These are phyloP conservation scores for Pachymerium ferrugineum DNA, from an alignment of 2,888 invertebrate genomes.

Conservation along the genomic window DNA sequence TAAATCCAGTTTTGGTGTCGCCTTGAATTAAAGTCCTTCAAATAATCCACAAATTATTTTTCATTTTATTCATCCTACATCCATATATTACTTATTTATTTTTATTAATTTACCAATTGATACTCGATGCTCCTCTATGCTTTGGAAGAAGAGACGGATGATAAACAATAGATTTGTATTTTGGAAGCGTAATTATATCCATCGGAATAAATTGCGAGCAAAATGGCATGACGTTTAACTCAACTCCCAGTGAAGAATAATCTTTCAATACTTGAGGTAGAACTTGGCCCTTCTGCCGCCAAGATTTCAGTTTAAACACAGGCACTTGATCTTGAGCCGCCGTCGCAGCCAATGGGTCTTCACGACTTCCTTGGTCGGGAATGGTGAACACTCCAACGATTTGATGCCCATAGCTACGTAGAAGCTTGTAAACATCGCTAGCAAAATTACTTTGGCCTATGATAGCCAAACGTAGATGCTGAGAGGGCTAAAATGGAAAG, in stretches of 20 bases:
- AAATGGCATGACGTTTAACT: constrained; percentile 89
- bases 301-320: constrained; percentile 84
- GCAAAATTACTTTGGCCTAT: constrained; percentile 96
- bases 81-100: no score
- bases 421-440: constrained; percentile 81
- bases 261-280: constrained; percentile 76
- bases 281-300: constrained; percentile 76
- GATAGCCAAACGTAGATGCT: constrained; percentile 60
- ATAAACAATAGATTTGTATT: constrained; percentile 83
- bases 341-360: constrained; percentile 80
- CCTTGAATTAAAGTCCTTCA: constrained; percentile 88
- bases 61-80: no score
- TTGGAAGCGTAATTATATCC: constrained; percentile 85
- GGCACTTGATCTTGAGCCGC: constrained; percentile 72
- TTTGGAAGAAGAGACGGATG: constrained; percentile 90
- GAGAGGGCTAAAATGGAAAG: neutral
- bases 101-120: constrained; percentile 65
- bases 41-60: neutral
- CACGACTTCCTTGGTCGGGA: constrained; percentile 78
- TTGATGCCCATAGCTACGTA: constrained; percentile 71
- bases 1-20: constrained; percentile 78
- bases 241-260: constrained; percentile 78
- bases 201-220: constrained; percentile 96
- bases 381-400: constrained; percentile 95
- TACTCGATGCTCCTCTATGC: constrained; percentile 90